Base-by-base conservation (phyloP, 2,113 vertebrate species). In the Rhipidura dahli region DNA sequence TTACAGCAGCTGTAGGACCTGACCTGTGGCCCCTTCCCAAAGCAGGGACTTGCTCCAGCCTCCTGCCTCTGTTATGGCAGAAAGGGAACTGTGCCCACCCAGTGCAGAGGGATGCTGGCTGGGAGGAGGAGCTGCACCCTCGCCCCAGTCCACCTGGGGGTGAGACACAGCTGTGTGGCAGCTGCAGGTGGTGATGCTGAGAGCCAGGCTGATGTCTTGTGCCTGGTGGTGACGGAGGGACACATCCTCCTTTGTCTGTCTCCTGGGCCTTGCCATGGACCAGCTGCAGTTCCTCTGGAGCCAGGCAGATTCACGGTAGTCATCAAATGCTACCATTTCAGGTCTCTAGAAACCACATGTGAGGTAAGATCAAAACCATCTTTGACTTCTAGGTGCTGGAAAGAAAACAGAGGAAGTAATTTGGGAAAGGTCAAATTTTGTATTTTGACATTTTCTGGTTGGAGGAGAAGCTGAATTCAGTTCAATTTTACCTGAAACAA, bases 1-100 rank as follows among this genome's bases (percentile, higher is more conserved):
- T 96, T 94, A 89, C 94, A 71, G 93, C 95, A 97, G 95, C 86
- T 95, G 83, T 64, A 94, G 91, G 93, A 90, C 86, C 68, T 66
- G 89, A 87, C 93, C 72, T 83, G 64, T 44, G 79, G 83, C 71
- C 37, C 77, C 42, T 86, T 93, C 80, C 47, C 63, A 28, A 84
- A 71, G 51, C 35, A 56, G 47, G 30, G 68, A 59, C 50, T 26
- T 78, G 54, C 40, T 90, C 75, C 39, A 57, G 66, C 45, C 66
- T 87, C 37, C 75, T 44, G 28, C 23, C 82, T 42, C 72, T 9
- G 6, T 61, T 37, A 35, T 0, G 13, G 78, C 66, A 85, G 31
- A 86, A 59, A 11, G 13, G 10, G 30, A 89, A 30, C 9, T 1
- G 1, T 79, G 82, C 78, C 82, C 82, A 91, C 44, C 53, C 78